A percentile compares a stretch with the other conserved stretches of the same genome.
Evolutionary conservation across 1,140 invertebrate species (phyloP).

Genomic region (Bombus turneri): DNA sequence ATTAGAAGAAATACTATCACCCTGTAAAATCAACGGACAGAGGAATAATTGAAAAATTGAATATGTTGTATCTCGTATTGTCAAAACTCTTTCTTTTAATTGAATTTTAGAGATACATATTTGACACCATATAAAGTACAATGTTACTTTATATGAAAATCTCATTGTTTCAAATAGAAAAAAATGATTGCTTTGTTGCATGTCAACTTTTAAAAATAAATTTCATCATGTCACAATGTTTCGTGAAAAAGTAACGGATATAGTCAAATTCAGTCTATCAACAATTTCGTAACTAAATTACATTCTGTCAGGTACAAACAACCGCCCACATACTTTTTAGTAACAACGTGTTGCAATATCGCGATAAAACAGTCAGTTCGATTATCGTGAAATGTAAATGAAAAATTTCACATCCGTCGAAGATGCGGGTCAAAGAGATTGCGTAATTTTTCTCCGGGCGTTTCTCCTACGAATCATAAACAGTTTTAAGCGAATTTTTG

Average conservation of each 20-base stretch:
- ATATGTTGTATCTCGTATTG: no score
- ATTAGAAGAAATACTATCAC: no score
- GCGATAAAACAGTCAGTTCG: neutral
- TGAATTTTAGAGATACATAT: no score
- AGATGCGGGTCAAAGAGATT: neutral
- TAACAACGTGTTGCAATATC: neutral
- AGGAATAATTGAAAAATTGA: no score
- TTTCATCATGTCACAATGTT: neutral
- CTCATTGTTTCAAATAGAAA: neutral
- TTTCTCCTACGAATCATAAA: neutral
- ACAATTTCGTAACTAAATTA: neutral
- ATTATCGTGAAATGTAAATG: constrained; percentile 6
- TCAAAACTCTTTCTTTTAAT: no score
- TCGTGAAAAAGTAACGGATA: neutral
- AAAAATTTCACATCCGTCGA: constrained; percentile 6
- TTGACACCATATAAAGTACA: neutral
- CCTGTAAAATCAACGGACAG: no score
- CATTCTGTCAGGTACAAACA: neutral
- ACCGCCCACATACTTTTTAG: neutral
- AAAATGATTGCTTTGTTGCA: neutral
- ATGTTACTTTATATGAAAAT: neutral
- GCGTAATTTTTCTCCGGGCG: neutral
- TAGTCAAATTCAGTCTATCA: neutral
- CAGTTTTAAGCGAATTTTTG: neutral
- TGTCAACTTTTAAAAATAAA: neutral